phyloP scores from a whole-genome alignment of 1,140 invertebrate genomes.

The Neodiprion virginianus region DNA sequence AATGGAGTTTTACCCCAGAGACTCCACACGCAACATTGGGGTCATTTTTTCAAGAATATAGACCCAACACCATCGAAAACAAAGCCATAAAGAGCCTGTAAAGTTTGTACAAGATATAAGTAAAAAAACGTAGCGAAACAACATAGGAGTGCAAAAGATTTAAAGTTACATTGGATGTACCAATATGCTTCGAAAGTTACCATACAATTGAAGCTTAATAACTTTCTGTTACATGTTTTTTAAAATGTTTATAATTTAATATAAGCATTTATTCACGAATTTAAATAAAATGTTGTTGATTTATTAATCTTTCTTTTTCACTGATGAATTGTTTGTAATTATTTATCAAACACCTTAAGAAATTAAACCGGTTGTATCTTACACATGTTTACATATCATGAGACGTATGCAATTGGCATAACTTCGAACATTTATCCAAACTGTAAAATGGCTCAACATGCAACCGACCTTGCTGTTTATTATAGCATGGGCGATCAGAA shows the following conservation, averaged over 20 bases:
- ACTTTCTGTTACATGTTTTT: slow-evolving; percentile 8
- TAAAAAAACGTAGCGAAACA: slow-evolving; percentile 24
- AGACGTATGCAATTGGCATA: too few species aligned
- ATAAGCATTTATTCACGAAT: neutral
- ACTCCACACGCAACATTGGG: slow-evolving; percentile 14
- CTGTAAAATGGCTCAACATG: neutral
- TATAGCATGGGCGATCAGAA: too few species aligned
- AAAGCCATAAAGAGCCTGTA: slow-evolving; percentile 8
- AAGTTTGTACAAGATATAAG: slow-evolving; percentile 12
- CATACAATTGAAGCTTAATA: slow-evolving; percentile 24
- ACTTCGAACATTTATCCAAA: neutral
- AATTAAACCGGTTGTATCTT: too few species aligned
- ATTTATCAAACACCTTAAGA: neutral
- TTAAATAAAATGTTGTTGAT: neutral
- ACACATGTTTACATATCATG: too few species aligned
- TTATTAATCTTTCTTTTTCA: neutral
- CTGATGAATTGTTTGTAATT: neutral
- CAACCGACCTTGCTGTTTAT: neutral
- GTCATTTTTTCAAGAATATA: slow-evolving; percentile 24
- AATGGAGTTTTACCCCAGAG: neutral
- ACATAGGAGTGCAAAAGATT: slow-evolving; percentile 8
- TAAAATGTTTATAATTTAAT: neutral
- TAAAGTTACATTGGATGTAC: slow-evolving; percentile 20
- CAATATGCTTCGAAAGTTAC: slow-evolving; percentile 21
- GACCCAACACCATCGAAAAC: slow-evolving; percentile 19